A percentile compares a stretch with the other conserved stretches of the same genome.
phyloP scores from a whole-genome alignment of 2,113 vertebrate genomes.

The Euleptes europaea region DNA sequence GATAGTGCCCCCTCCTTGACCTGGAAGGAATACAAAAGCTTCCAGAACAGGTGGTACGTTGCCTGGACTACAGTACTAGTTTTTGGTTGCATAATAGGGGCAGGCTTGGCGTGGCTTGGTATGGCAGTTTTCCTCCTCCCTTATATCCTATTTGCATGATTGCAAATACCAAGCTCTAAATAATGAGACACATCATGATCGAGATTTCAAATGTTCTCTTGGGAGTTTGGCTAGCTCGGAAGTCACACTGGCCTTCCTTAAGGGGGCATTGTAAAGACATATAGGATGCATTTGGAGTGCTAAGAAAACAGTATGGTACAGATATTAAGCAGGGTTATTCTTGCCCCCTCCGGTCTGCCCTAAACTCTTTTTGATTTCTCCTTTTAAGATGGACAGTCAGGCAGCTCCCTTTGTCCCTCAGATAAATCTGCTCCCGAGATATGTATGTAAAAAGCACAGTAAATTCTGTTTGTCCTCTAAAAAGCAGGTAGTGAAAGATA shows the following conservation, averaged over 20 bases:
- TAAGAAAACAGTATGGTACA: not conserved
- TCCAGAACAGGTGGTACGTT: no score
- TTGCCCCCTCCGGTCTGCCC: no score
- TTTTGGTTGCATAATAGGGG: no score
- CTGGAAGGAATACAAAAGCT: no score
- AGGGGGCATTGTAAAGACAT: not conserved
- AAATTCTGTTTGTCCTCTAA: slow-evolving; percentile 7
- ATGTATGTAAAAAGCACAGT: not conserved
- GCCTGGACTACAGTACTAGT: no score
- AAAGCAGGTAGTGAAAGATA: not conserved
- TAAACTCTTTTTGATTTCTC: not conserved
- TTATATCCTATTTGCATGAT: not conserved
- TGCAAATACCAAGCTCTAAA: not conserved
- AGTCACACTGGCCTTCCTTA: no score
- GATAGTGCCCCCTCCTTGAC: no score
- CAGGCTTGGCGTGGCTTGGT: no score
- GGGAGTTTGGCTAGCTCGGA: not conserved
- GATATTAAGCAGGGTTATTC: not conserved
- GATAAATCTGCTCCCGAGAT: not conserved
- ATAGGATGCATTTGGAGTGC: no score
- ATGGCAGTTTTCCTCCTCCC: not conserved
- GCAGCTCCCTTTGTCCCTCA: not conserved
- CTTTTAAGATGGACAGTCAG: not conserved
- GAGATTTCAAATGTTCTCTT: not conserved
- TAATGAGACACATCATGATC: not conserved